phyloP scores from a whole-genome alignment of 2,113 vertebrate species.

The Centropristis striata region DNA sequence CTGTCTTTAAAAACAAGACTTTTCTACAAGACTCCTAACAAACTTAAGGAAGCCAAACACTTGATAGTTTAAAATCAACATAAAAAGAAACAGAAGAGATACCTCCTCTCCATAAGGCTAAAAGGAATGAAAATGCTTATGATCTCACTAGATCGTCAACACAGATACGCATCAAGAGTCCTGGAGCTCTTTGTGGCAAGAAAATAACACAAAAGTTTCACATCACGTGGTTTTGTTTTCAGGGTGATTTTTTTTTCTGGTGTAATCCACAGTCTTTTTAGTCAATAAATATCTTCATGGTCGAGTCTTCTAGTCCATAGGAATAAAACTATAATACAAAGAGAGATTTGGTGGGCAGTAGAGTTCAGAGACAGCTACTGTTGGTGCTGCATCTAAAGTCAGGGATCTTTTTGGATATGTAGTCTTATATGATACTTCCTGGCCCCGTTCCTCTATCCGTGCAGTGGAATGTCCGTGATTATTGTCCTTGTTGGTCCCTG shows the following conservation, averaged over 20 bases:
- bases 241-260: constrained; percentile 43
- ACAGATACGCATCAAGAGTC: constrained; percentile 80
- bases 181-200: constrained; percentile 61
- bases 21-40: constrained; percentile 50
- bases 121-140: constrained; percentile 80
- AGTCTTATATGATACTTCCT: constrained; percentile 53
- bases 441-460: constrained; percentile 37
- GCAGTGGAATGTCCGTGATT: constrained; percentile 66
- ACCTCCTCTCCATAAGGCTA: constrained; percentile 73
- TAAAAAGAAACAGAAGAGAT: constrained; percentile 60
- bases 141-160: constrained; percentile 75
- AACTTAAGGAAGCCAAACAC: constrained; percentile 75
- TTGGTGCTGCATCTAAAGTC: constrained; percentile 63
- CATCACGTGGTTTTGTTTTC: constrained; percentile 75
- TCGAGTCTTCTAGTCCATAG: constrained; percentile 64
- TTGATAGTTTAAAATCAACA: constrained; percentile 60
- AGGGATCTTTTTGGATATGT: constrained; percentile 63
- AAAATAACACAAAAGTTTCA: constrained; percentile 78
- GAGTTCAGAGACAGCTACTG: constrained; percentile 71
- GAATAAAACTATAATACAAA: constrained; percentile 82
- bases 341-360: constrained; percentile 72
- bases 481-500: constrained; percentile 68
- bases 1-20: constrained; percentile 76
- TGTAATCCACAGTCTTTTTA: constrained; percentile 72
- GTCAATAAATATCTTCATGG: constrained; percentile 77